Evolutionary conservation across 2,113 vertebrate genomes (phyloP), one percentile per base, ranked within the genome.

Genomic region (Sporophila hypoxantha): DNA sequence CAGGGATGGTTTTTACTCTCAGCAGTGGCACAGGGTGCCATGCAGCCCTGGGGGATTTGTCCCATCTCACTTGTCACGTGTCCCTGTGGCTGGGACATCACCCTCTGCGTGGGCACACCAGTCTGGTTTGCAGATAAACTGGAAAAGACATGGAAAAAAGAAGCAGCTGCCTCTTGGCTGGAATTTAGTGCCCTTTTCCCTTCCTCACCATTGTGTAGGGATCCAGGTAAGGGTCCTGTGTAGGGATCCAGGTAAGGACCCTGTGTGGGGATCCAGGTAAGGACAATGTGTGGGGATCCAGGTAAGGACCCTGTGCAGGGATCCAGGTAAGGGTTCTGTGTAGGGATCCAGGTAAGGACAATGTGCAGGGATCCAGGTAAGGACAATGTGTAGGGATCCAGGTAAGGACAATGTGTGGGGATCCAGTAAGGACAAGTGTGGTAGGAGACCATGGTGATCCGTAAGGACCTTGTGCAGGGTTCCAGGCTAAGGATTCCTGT

Each of bases 1-100:
- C 77, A 76, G 1, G 5, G 66, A 5, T 50, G 65, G 20, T 8
- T 74, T 80, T 36, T 14, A 7, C 73, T 75, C 14, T 1, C 53
- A 55, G 77, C 57, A 17, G 61, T 5, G 76, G 64, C 64, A 37
- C 32, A 30, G 56, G 2, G 2, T 8, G 53, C 47, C 52, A 1
- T 0, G 26, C 76, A 68, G 49, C 57, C 76, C 36, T 7, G 53
- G 25, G 52, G 37, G 29, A 3, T 41, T 57, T 13, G 29, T 76
- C 64, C 64, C 17, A 0, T 0, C 7, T 14, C 21, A 52, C 5
- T 2, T 2, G 44, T 7, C 61, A 22, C 5, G 6, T 3, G 14
- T 13, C 61, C 12, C 42, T 15, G 68, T 1, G 17, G 42, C 57
- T 52, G 10, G 23, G 59, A 9, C 55, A 44, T 68, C 67, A 0